Conservation (phyloP, 2,888 invertebrate species). For the Tipula helvola region DNA sequence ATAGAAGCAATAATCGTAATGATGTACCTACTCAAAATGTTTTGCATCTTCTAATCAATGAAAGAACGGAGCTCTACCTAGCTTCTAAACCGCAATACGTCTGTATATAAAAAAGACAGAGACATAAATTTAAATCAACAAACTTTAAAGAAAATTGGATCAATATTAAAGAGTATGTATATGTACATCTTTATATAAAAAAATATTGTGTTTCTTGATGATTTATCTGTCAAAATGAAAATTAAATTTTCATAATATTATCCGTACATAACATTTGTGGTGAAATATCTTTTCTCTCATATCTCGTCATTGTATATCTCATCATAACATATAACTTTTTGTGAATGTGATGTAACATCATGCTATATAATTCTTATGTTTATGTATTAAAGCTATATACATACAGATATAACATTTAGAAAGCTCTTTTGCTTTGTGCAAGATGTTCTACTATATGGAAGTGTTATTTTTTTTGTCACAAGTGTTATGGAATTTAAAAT, state of each 20-base stretch:
- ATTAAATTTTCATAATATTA: not conserved
- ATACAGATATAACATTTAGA: not conserved
- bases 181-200: not conserved
- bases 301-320: not conserved
- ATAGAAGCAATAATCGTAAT: no score
- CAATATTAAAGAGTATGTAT: not conserved
- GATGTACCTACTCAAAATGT: no score
- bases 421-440: not conserved
- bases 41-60: no score
- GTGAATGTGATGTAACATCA: not conserved
- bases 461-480: not conserved
- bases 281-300: not conserved
- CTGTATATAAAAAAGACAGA: not conserved
- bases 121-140: not conserved
- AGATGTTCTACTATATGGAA: not conserved
- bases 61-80: no score
- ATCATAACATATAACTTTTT: not conserved
- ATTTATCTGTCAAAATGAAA: not conserved
- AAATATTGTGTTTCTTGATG: not conserved
- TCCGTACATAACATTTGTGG: not conserved
- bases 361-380: not conserved
- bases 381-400: not conserved
- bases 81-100: not conserved
- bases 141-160: not conserved
- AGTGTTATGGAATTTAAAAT: not conserved